These are phyloP conservation scores for Edolisoma coerulescens DNA, from an alignment of 2,113 vertebrate species.

Conservation along the genomic window DNA sequence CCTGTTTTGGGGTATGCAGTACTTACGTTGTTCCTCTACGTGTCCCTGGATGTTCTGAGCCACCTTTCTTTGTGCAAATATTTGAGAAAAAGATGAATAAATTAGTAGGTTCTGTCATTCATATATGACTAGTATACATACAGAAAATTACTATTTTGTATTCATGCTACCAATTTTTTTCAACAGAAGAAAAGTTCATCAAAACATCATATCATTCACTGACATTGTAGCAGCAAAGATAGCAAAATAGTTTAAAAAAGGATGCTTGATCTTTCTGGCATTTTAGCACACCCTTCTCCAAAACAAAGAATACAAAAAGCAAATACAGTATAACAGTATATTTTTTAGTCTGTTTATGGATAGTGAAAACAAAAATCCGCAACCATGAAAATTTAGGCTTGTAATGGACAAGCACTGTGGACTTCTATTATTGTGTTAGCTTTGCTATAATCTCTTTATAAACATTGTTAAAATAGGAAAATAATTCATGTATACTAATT, in stretches of 20 bases:
- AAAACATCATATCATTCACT: background rate
- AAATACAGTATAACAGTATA: background rate
- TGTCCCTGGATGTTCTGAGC: background rate
- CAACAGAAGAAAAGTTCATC: background rate
- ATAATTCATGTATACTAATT: slow-evolving; percentile 1
- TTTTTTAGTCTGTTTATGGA: background rate
- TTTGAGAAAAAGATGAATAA: background rate
- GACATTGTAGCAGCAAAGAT: background rate
- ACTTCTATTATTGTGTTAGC: background rate
- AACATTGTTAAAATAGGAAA: background rate
- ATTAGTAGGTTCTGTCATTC: background rate
- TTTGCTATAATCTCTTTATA: background rate
- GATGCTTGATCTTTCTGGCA: background rate
- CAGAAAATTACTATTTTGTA: background rate
- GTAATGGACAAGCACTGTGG: background rate
- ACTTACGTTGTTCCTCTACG: rapidly evolving
- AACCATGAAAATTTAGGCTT: background rate
- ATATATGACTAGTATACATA: background rate
- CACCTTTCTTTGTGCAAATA: background rate
- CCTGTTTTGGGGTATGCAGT: background rate
- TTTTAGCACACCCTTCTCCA: slow-evolving; percentile 13
- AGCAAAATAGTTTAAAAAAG: background rate
- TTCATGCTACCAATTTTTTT: background rate
- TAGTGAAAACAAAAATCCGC: slow-evolving; percentile 34
- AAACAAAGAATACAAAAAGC: background rate